These are phyloP conservation scores for Sinelater perroti DNA, from an alignment of 2,888 invertebrate species.

Conservation along the genomic window DNA sequence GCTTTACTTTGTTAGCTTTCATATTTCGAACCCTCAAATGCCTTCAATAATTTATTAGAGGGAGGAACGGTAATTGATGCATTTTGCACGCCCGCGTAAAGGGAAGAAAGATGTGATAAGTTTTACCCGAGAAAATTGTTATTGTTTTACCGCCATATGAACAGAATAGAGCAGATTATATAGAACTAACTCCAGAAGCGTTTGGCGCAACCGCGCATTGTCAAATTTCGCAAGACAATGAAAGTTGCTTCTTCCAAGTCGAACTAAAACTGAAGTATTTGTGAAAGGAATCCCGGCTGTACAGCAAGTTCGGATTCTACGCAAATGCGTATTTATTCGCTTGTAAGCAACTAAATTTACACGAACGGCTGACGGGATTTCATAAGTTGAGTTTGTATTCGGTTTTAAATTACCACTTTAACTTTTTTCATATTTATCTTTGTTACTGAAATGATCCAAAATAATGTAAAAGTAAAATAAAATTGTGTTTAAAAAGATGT, in stretches of 20 bases:
- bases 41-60: neutral
- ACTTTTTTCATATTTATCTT: no score
- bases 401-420: constrained; percentile 2
- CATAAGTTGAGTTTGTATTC: constrained; percentile 1
- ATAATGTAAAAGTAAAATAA: no score
- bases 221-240: constrained; percentile 23
- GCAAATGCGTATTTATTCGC: constrained; percentile 23
- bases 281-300: constrained; percentile 20
- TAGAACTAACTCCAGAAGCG: constrained; percentile 5
- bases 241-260: constrained; percentile 11
- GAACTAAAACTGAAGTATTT: constrained; percentile 24
- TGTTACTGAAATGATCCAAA: no score
- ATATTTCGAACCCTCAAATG: neutral
- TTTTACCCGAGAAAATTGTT: neutral
- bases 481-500: no score
- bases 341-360: constrained; percentile 25
- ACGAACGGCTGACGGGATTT: constrained; percentile 7
- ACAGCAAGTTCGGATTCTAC: constrained; percentile 14
- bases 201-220: constrained; percentile 10
- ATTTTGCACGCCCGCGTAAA: neutral
- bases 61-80: neutral
- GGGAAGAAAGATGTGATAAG: no score
- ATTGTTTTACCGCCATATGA: constrained; percentile 1
- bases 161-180: constrained; percentile 13
- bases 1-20: neutral